Evolutionary conservation across 1,140 invertebrate species (phyloP).

Genomic region (Lepidurus apus): DNA sequence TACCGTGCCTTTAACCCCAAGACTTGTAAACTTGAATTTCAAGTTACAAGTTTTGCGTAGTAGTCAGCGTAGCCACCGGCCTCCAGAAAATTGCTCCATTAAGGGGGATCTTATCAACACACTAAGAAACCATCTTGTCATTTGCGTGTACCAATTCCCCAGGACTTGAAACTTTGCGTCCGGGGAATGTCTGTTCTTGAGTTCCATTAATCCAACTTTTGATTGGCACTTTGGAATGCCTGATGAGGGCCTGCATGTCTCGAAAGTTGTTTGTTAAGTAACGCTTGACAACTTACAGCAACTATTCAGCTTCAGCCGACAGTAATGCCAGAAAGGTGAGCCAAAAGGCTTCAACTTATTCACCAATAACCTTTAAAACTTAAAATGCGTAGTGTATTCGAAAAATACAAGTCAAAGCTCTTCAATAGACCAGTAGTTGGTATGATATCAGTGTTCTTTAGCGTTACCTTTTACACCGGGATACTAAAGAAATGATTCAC

Average conservation of each 20-base stretch:
- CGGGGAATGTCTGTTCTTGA: not conserved
- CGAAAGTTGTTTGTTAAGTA: constrained; percentile 18
- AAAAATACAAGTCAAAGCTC: too few species aligned
- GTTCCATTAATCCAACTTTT: constrained; percentile 11
- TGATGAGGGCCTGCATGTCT: not conserved
- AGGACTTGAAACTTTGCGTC: not conserved
- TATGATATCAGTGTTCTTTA: too few species aligned
- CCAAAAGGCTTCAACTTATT: not conserved
- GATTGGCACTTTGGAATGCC: constrained; percentile 13
- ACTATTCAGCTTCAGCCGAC: too few species aligned
- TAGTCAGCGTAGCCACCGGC: too few species aligned
- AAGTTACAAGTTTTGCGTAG: not conserved
- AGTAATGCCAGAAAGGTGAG: not conserved
- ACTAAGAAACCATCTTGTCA: not conserved
- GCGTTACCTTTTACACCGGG: too few species aligned
- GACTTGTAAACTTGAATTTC: constrained; percentile 3
- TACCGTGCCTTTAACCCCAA: not conserved
- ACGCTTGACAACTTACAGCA: not conserved
- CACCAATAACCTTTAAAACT: not conserved
- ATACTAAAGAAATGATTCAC: too few species aligned
- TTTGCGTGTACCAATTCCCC: not conserved
- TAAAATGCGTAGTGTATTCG: too few species aligned
- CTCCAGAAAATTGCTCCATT: too few species aligned
- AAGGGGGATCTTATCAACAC: not conserved
- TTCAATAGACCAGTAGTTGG: too few species aligned